These are phyloP conservation scores for Diarsia mendica DNA, from an alignment of 2,888 invertebrate species.

Conservation along the genomic window DNA sequence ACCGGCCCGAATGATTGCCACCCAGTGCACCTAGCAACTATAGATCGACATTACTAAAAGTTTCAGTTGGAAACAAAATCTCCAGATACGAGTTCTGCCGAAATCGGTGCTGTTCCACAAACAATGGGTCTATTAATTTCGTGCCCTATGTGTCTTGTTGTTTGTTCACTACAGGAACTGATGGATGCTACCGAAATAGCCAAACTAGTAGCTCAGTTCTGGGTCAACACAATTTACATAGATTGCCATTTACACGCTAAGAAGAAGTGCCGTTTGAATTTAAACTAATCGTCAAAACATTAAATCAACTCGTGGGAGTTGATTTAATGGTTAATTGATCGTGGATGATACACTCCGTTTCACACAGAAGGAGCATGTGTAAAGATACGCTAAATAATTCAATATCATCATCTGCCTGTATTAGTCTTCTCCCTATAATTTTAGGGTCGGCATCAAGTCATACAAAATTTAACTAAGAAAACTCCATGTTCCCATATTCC, in stretches of 20 bases:
- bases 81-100: neutral
- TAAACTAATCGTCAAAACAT: neutral
- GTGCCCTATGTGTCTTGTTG: no score
- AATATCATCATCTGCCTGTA: neutral
- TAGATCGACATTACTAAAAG: neutral
- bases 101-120: neutral
- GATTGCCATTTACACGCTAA: no score
- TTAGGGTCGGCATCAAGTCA: no score
- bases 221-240: no score
- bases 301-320: neutral
- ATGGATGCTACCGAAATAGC: no score
- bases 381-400: neutral
- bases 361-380: neutral
- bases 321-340: no score
- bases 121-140: no score
- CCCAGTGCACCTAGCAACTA: conserved; percentile 34
- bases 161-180: no score
- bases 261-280: neutral
- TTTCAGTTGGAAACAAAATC: neutral
- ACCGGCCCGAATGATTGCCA: conserved; percentile 52
- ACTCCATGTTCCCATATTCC: no score
- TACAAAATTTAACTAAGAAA: neutral
- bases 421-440: neutral
- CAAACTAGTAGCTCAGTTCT: no score
- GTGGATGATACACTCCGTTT: neutral